Evolutionary conservation across 2,888 invertebrate genomes (phyloP).

Genomic region (Zeuzera pyrina): DNA sequence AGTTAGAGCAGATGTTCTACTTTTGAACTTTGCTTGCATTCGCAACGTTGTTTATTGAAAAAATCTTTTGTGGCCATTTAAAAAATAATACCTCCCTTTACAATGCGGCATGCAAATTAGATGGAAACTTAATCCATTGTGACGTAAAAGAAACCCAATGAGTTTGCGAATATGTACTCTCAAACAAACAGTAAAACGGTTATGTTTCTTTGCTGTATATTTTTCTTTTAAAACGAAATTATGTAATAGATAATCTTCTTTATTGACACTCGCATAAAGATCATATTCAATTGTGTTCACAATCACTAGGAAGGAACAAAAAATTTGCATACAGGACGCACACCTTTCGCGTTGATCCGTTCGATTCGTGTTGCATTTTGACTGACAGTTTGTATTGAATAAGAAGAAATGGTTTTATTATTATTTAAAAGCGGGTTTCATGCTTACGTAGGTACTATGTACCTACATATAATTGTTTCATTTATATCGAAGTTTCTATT

Average conservation of each 20-base stretch:
- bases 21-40: constrained; percentile 47
- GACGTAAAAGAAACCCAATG: background rate
- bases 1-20: constrained; percentile 68
- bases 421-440: too few relatives aligned
- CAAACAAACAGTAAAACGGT: background rate
- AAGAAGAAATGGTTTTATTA: too few relatives aligned
- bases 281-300: constrained; percentile 14
- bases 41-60: constrained; percentile 64
- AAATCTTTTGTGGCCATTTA: constrained; percentile 70
- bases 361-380: constrained; percentile 50
- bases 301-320: constrained; percentile 20
- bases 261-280: constrained; percentile 30
- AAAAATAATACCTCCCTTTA: constrained; percentile 61
- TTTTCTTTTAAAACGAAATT: too few relatives aligned
- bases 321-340: constrained; percentile 65
- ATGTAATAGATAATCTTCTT: too few relatives aligned
- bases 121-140: constrained; percentile 12
- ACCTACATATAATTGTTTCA: too few relatives aligned
- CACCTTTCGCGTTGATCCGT: constrained; percentile 65
- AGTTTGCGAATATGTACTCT: background rate
- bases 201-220: background rate
- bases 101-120: constrained; percentile 71
- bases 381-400: constrained; percentile 52
- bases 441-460: too few relatives aligned
- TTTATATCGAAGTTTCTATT: too few relatives aligned